Conservation (phyloP, 2,797 vertebrate species). For the Lycodopsis pacificus region DNA sequence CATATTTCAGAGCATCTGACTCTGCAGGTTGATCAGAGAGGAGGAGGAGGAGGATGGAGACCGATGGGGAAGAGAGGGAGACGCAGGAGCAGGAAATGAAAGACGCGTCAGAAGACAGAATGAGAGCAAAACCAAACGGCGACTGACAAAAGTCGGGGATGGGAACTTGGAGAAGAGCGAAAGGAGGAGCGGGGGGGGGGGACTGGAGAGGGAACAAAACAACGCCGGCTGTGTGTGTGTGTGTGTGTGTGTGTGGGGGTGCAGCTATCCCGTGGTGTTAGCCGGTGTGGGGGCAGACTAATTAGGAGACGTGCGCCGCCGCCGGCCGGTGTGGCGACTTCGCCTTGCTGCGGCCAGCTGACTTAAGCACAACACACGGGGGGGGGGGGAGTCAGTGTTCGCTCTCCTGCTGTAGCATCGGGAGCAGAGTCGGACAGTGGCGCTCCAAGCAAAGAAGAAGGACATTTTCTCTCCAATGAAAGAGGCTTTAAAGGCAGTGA, state of each 20-base stretch:
- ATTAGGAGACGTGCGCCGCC: constrained; percentile 67
- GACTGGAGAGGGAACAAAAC: constrained; percentile 49
- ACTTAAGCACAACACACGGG: constrained; percentile 59
- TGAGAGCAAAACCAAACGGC: constrained; percentile 55
- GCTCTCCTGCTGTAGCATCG: constrained; percentile 32
- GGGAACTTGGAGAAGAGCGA: constrained; percentile 34
- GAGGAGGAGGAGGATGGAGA: constrained; percentile 33
- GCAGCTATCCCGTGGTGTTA: constrained; percentile 58
- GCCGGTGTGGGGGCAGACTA: constrained; percentile 69
- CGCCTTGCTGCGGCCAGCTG: constrained; percentile 52
- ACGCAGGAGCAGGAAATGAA: constrained; percentile 52
- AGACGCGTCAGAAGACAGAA: constrained; percentile 55
- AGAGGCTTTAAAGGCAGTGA: constrained; percentile 31
- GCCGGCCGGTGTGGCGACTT: constrained; percentile 57
- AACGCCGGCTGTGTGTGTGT: constrained; percentile 12
- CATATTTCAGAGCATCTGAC: constrained; percentile 51
- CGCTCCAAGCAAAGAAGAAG: neutral
- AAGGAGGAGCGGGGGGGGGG: constrained; percentile 2
- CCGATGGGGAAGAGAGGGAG: constrained; percentile 9
- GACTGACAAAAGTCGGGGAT: constrained; percentile 27
- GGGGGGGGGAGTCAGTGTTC: constrained; percentile 38
- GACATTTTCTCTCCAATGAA: constrained; percentile 43
- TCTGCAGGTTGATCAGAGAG: constrained; percentile 34
- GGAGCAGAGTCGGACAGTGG: constrained; percentile 20
- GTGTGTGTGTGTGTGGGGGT: constrained; percentile 18